These are phyloP conservation scores for Thunnus maccoyii DNA, from an alignment of 2,113 vertebrate species.

Conservation along the genomic window DNA sequence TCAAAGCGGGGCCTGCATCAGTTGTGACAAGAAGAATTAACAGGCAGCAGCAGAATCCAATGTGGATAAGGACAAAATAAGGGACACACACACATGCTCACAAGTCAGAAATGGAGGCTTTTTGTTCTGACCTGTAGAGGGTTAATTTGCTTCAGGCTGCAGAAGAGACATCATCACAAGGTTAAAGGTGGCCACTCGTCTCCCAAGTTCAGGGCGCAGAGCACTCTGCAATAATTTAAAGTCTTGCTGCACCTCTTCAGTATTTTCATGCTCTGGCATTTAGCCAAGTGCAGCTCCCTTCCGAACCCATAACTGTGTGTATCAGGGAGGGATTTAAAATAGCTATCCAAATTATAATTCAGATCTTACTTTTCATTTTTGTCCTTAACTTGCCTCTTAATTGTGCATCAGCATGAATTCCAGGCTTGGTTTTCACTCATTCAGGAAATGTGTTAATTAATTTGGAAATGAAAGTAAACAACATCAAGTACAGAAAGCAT, in stretches of 20 bases:
- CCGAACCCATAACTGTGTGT: not conserved
- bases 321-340: not conserved
- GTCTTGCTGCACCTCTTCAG: conserved; percentile 1
- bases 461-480: conserved; percentile 43
- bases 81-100: not conserved
- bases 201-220: conserved; percentile 35
- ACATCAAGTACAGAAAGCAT: conserved; percentile 2
- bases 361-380: not conserved
- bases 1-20: not conserved
- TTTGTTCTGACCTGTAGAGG: conserved; percentile 27
- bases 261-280: conserved; percentile 7
- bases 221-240: conserved; percentile 45
- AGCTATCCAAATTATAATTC: not conserved
- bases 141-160: conserved; percentile 47
- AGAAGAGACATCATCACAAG: conserved; percentile 19
- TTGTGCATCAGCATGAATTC: conserved; percentile 5
- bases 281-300: not conserved
- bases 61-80: conserved; percentile 4
- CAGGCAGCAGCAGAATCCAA: conserved; percentile 8
- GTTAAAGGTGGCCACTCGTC: conserved; percentile 25
- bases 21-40: conserved; percentile 26
- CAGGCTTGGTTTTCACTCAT: not conserved
- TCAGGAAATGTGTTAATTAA: conserved; percentile 21
- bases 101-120: not conserved
- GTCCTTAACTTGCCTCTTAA: conserved; percentile 5